Evolutionary conservation across 2,888 invertebrate species (phyloP).

Genomic region (Aphidius colemani): DNA sequence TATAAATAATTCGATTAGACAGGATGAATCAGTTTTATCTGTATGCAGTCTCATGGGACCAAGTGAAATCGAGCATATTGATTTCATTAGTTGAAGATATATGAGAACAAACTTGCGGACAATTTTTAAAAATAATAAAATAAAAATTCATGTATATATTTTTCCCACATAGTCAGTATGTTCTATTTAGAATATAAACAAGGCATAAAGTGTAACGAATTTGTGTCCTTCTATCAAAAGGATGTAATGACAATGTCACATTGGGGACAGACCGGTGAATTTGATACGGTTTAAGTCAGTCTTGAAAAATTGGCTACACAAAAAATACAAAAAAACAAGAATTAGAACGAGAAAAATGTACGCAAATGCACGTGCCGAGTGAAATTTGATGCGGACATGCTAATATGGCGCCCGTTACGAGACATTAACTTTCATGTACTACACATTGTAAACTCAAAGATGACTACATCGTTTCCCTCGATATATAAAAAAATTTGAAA

Average conservation of each 20-base stretch:
- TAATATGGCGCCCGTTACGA: slow-evolving; percentile 60
- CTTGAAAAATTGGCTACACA: slow-evolving; percentile 26
- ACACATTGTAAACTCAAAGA: slow-evolving; percentile 30
- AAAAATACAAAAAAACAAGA: too few relatives aligned
- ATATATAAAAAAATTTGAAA: background rate
- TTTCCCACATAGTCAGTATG: slow-evolving; percentile 27
- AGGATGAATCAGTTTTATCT: too few relatives aligned
- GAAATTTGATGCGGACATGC: slow-evolving; percentile 59
- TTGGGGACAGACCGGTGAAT: slow-evolving; percentile 45
- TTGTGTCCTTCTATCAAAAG: slow-evolving; percentile 54
- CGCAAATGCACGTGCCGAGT: slow-evolving; percentile 50
- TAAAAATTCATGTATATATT: slow-evolving; percentile 21
- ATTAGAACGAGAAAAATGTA: slow-evolving; percentile 17
- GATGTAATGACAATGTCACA: slow-evolving; percentile 58
- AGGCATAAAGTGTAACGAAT: slow-evolving; percentile 27
- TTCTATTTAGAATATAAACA: slow-evolving; percentile 5
- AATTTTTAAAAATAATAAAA: slow-evolving; percentile 11
- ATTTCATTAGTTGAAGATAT: too few relatives aligned
- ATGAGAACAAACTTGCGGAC: too few relatives aligned
- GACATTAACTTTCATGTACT: slow-evolving; percentile 50
- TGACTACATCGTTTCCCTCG: slow-evolving; percentile 20
- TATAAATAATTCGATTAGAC: too few relatives aligned
- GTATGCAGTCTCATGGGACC: too few relatives aligned
- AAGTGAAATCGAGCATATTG: too few relatives aligned
- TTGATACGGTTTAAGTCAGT: slow-evolving; percentile 44